Base-by-base conservation (phyloP, 2,113 vertebrate species). In the Seriola dumerili region DNA sequence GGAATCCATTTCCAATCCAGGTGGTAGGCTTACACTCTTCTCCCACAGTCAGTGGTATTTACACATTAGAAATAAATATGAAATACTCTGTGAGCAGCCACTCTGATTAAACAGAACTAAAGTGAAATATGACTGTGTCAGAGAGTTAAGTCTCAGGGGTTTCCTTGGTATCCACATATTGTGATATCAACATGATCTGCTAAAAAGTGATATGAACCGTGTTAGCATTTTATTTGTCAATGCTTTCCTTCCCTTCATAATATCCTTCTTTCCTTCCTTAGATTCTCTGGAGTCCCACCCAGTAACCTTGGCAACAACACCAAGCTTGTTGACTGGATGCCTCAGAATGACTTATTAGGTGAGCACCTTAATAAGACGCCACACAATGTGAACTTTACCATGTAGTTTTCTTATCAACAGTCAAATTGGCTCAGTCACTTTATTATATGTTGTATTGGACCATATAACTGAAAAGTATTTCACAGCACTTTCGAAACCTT, bases 291-390 rank as follows among this genome's bases (percentile, higher is more conserved):
- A 90, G 95, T 95, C 58, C 96, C 96, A 86, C 98, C 98, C 44
- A 96, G 92, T 90, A 99, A 98, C 93, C 96, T 99, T 67, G 97
- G 97, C 77, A 98, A 97, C 93, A 99, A 99, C 89, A 99, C 98
- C 4, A 99, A 97, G 91, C 97, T 99, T 44, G 96, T 99, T 88
- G 97, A 99, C 63, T 99, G 98, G 98, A 94, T 99, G 95, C 98
- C 98, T 13, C 98, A 99, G 88, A 99, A 99, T 1, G 98, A 99
- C 89, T 94, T 99, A 71, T 93, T 99, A 78, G 98, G 98, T 98
- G 88, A 97, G 97, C 94, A 12, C 32, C 71, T n/a, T 8, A 3
- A 38, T 0, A 32, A 16, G 3, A 70, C 12, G 9, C 21, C 36
- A 58, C 8, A 40, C 66, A 3, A 34, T 11, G 12, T 21, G 4